Evolutionary conservation across 2,888 invertebrate species (phyloP).

Genomic region (Helleia helle): DNA sequence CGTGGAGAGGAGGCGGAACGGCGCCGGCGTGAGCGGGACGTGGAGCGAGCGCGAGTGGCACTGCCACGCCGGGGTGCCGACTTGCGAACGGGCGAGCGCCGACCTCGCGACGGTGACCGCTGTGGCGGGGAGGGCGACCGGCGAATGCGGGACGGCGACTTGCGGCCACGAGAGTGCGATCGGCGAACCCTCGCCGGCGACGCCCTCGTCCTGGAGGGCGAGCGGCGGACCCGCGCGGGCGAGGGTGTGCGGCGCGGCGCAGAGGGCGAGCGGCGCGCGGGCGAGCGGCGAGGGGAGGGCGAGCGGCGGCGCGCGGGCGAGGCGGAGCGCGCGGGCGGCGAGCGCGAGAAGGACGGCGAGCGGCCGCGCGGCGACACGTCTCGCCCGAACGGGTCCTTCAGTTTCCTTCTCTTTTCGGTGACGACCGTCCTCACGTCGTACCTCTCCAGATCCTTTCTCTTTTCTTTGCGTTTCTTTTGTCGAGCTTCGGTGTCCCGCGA

Average conservation of each 20-base stretch:
- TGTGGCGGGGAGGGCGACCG: slow-evolving; percentile 27
- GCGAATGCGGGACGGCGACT: slow-evolving; percentile 23
- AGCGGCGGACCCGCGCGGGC: slow-evolving; percentile 12
- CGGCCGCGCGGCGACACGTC: slow-evolving; percentile 74
- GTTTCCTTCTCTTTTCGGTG: slow-evolving; percentile 76
- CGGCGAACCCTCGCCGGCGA: slow-evolving; percentile 24
- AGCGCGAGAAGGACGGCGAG: slow-evolving; percentile 25
- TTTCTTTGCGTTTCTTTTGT: slow-evolving; percentile 61
- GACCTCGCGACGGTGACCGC: slow-evolving; percentile 21
- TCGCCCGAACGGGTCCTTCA: slow-evolving; percentile 86
- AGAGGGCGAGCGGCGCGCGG: slow-evolving; percentile 17
- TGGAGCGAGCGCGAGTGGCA: slow-evolving; percentile 25
- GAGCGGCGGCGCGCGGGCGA: slow-evolving; percentile 22
- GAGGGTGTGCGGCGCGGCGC: slow-evolving; percentile 19
- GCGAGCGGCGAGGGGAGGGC: slow-evolving; percentile 18
- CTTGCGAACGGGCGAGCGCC: slow-evolving; percentile 20
- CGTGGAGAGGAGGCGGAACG: slow-evolving; percentile 28
- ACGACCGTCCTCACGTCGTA: slow-evolving; percentile 89
- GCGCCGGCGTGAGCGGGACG: slow-evolving; percentile 24
- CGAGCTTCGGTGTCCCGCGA: slow-evolving; percentile 36
- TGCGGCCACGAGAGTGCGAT: slow-evolving; percentile 22
- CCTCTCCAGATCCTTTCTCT: slow-evolving; percentile 85
- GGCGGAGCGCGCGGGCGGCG: slow-evolving; percentile 20
- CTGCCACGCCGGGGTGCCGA: slow-evolving; percentile 21
- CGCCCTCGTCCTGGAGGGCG: slow-evolving; percentile 28